These are phyloP conservation scores for Alectoris magna DNA, from an alignment of 2,797 vertebrate species.

Conservation along the genomic window DNA sequence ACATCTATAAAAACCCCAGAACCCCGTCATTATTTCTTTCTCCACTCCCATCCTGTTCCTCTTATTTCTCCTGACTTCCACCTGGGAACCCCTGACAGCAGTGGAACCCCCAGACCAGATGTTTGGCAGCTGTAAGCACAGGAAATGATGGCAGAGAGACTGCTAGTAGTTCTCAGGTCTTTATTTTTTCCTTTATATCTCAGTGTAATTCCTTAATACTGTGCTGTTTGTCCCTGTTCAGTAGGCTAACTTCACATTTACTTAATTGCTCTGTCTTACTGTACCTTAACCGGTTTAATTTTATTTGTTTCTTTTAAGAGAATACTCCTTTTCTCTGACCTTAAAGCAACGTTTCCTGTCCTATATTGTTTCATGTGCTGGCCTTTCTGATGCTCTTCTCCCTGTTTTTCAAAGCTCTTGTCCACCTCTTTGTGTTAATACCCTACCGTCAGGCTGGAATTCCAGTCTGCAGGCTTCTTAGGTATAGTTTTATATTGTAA, in stretches of 20 bases:
- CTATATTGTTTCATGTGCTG: background rate
- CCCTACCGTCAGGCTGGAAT: background rate
- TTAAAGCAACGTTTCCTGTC: background rate
- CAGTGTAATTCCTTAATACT: background rate
- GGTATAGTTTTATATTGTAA: background rate
- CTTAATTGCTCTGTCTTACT: background rate
- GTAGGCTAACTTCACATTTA: background rate
- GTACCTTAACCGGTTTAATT: background rate
- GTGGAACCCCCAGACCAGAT: background rate
- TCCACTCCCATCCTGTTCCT: background rate
- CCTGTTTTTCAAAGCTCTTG: background rate
- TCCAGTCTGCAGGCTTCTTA: background rate
- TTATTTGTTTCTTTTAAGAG: background rate
- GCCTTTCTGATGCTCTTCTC: background rate
- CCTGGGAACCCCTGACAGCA: background rate
- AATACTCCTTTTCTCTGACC: background rate
- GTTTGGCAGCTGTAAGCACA: background rate
- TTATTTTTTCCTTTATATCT: background rate
- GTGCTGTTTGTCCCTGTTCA: background rate
- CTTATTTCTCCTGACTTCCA: background rate
- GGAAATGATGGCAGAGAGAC: background rate
- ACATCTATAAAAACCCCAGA: fast-evolving
- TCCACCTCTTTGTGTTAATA: background rate
- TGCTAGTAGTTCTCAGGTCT: background rate
- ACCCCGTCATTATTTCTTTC: background rate